Conservation (phyloP, 2,113 vertebrate species). For the Oncorhynchus masou region DNA sequence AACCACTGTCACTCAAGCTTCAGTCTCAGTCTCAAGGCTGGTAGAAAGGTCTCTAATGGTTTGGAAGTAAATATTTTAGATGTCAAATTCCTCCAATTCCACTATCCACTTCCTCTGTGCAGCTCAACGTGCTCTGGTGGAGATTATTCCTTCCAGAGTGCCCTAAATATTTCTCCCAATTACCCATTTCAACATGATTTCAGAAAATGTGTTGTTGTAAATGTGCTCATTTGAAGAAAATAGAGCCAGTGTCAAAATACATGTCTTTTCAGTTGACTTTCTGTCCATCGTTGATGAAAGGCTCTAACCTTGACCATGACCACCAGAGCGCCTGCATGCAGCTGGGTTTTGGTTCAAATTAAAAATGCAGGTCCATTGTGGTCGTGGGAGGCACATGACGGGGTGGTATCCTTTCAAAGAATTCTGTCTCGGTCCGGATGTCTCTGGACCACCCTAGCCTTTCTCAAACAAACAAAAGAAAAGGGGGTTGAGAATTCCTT, state of each 20-base stretch:
- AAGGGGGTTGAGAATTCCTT: conserved; percentile 76
- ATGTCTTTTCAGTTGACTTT: background rate
- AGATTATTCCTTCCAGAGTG: no score
- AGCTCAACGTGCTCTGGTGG: no score
- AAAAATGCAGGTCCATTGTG: conserved; percentile 40
- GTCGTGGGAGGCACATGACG: conserved; percentile 20
- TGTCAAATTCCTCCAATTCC: no score
- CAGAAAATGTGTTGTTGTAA: no score
- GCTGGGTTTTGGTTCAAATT: conserved; percentile 29
- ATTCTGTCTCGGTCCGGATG: conserved; percentile 62
- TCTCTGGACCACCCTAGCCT: conserved; percentile 80
- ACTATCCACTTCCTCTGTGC: background rate
- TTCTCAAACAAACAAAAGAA: conserved; percentile 83
- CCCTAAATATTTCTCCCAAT: no score
- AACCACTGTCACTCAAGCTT: conserved; percentile 5
- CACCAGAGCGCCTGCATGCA: background rate
- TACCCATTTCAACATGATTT: no score
- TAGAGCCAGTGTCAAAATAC: background rate
- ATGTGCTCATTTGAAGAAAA: no score
- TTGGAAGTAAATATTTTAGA: no score
- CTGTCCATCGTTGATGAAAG: background rate
- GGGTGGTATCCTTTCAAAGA: conserved; percentile 53
- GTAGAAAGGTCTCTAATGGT: background rate
- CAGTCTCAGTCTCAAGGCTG: background rate
- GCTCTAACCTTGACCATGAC: conserved; percentile 21